Percentiles rank a stretch among this genome's conserved stretches.
These are phyloP conservation scores for Plagodis pulveraria DNA, from an alignment of 2,888 invertebrate genomes.

Conservation along the genomic window DNA sequence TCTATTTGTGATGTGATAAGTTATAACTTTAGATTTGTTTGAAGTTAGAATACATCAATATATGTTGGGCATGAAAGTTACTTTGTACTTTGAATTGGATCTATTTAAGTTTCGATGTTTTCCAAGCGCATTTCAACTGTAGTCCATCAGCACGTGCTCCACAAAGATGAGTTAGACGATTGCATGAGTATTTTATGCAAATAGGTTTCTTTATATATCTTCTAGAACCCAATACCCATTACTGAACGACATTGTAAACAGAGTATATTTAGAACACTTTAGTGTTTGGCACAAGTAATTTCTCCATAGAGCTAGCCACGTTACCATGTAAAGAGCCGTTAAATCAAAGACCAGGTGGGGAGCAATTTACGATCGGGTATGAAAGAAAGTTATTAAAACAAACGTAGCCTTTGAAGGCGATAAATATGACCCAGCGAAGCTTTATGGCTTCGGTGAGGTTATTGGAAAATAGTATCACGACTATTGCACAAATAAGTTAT, in stretches of 20 bases:
- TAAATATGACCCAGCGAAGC: conserved; percentile 40
- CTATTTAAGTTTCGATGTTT: neutral
- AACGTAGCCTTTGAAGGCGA: conserved; percentile 50
- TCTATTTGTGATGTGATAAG: no score
- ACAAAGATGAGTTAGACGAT: no score
- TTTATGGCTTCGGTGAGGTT: conserved; percentile 48
- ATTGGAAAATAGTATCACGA: conserved; percentile 16
- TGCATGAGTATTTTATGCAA: no score
- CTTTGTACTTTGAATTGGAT: neutral
- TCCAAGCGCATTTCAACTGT: neutral
- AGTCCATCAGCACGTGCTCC: no score
- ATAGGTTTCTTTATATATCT: no score
- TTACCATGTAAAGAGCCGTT: conserved; percentile 57
- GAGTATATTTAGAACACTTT: neutral
- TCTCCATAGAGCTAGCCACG: conserved; percentile 52
- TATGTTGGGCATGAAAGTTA: no score
- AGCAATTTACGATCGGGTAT: conserved; percentile 65
- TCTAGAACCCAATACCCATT: no score
- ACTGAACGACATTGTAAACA: no score
- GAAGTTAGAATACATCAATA: no score
- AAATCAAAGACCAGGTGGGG: conserved; percentile 62
- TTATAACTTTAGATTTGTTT: no score
- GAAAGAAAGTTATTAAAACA: conserved; percentile 64
- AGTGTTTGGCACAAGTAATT: conserved; percentile 40
- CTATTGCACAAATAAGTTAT: no score